Evolutionary conservation across 1,140 invertebrate species (phyloP).

Genomic region (Zaprionus capensis): DNA sequence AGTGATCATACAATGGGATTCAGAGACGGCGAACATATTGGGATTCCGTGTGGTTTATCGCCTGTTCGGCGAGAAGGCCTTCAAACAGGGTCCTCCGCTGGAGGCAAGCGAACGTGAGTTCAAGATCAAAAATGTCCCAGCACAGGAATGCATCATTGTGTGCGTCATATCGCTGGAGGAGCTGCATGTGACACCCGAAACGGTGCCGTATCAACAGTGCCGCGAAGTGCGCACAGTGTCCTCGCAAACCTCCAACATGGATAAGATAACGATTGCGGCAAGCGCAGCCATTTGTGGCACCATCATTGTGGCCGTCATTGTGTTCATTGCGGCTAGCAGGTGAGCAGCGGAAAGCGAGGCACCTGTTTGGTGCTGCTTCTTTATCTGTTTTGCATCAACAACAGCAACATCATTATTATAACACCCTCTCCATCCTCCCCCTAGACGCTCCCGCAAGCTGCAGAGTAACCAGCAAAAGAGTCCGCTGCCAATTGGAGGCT

Average conservation of each 20-base stretch:
- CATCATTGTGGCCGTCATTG: conserved; percentile 93
- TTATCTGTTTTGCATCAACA: conserved; percentile 32
- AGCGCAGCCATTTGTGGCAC: conserved; percentile 97
- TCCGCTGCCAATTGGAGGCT: conserved; percentile 88
- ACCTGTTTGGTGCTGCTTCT: neutral
- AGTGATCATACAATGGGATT: conserved; percentile 96
- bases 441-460: conserved; percentile 89
- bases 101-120: conserved; percentile 95
- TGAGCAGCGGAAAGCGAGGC: conserved; percentile 38
- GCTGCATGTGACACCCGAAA: conserved; percentile 92
- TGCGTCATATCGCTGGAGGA: conserved; percentile 96
- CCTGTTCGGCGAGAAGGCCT: conserved; percentile 94
- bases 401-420: conserved; percentile 38
- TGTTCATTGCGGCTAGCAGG: conserved; percentile 93
- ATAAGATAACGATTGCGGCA: conserved; percentile 96
- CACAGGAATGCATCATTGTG: conserved; percentile 96
- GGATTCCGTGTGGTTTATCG: conserved; percentile 95
- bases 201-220: conserved; percentile 94
- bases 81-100: conserved; percentile 94
- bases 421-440: neutral
- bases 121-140: conserved; percentile 95
- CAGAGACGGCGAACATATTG: conserved; percentile 92
- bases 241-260: conserved; percentile 93
- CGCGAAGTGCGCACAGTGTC: conserved; percentile 93
- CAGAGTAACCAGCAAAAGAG: conserved; percentile 90